Percentiles rank a stretch among this genome's conserved stretches.
Evolutionary conservation across 2,113 vertebrate species (phyloP).

Genomic region (Xiphorhynchus elegans): DNA sequence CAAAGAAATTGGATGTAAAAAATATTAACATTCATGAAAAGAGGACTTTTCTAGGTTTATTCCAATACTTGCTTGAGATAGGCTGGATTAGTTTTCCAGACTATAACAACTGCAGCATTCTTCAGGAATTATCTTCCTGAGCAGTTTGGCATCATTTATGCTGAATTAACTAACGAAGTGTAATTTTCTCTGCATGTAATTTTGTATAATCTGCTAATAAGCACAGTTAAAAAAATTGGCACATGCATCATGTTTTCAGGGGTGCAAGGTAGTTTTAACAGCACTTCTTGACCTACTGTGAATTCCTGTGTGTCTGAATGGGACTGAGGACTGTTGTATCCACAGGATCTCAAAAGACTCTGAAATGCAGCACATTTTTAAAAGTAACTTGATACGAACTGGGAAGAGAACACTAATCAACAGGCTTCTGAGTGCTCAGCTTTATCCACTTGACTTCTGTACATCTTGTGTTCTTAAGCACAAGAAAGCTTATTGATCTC

Average conservation of each 20-base stretch:
- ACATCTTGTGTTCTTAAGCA: neutral
- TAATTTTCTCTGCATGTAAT: slow-evolving; percentile 55
- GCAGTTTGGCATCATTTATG: slow-evolving; percentile 21
- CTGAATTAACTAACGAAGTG: slow-evolving; percentile 32
- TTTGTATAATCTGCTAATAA: slow-evolving; percentile 63
- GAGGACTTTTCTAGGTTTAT: neutral
- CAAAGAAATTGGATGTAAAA: neutral
- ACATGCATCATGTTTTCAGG: neutral
- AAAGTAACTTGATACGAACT: slow-evolving; percentile 10
- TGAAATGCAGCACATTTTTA: neutral
- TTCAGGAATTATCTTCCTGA: slow-evolving; percentile 17
- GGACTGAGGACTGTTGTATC: slow-evolving; percentile 12
- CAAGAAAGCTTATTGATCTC: neutral
- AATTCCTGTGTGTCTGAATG: slow-evolving; percentile 22
- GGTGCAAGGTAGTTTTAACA: neutral
- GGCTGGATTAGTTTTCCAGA: neutral
- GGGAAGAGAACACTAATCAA: neutral
- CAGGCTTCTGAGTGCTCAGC: neutral
- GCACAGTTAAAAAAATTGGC: slow-evolving; percentile 4
- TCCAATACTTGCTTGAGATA: neutral
- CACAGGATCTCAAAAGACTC: neutral
- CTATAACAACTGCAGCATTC: neutral
- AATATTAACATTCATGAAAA: neutral
- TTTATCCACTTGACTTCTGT: neutral
- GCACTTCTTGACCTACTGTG: neutral